Evolutionary conservation across 23 tunicate genomes (phyloP), one percentile per base, ranked within the genome.

Genomic region (Styela plicata): DNA sequence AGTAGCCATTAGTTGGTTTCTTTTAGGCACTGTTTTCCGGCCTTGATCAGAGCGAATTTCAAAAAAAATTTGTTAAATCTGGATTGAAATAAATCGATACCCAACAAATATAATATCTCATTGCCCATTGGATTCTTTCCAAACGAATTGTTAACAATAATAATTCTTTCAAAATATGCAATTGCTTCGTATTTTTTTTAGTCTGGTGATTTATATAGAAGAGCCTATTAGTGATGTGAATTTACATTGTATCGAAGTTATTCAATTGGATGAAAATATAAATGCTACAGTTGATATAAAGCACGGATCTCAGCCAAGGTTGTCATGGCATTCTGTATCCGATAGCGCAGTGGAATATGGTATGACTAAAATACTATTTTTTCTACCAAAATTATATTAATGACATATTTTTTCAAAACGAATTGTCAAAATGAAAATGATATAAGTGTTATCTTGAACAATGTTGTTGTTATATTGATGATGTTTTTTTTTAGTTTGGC

Each of bases 11-110:
- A n/a, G n/a, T n/a, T n/a, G n/a, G n/a, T n/a, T n/a, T n/a, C n/a
- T n/a, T n/a, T n/a, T n/a, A n/a, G n/a, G n/a, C n/a, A n/a, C n/a
- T n/a, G n/a, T n/a, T n/a, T n/a, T n/a, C n/a, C n/a, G n/a, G n/a
- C n/a, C n/a, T n/a, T n/a, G n/a, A n/a, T n/a, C n/a, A n/a, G n/a
- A n/a, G n/a, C n/a, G n/a, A n/a, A n/a, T n/a, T n/a, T n/a, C 64
- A 83, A 61, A 69, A 76, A 63, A 67, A 28, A 26, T 31, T 83
- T 23, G 86, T 34, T 25, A 74, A 74, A 16, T 52, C 73, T 3
- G 36, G 17, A 24, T 16, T 71, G 25, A 27, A 74, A 2, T 83
- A 74, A 63, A 23, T 68, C 24, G 73, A 16, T 68, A 68, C n/a
- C 73, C 73, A n/a, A n/a, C n/a, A n/a, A n/a, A n/a, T n/a, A n/a